Evolutionary conservation across 1,140 invertebrate genomes (phyloP), one percentile per base, ranked within the genome.

Genomic region (Dinoponera quadriceps): DNA sequence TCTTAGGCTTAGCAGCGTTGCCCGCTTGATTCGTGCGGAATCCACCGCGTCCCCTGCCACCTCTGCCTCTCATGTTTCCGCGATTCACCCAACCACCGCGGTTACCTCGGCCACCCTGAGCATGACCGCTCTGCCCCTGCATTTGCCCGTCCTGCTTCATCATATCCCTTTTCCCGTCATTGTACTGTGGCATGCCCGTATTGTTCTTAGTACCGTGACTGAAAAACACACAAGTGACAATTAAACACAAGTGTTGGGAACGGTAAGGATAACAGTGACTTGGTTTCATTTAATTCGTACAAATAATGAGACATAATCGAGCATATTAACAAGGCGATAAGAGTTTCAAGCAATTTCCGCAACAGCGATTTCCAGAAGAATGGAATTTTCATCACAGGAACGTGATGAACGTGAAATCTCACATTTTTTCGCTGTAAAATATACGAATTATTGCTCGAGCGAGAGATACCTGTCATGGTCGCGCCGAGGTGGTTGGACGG

Each of bases 1-100:
- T 97, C 93, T 96, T 96, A 72, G 94, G 91, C 77, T 95, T 93
- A 63, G 87, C 86, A 82, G 88, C 59, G 84, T 93, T 91, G 54
- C 92, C 91, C 25, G 88, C 83, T 84, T 92, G 91, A 89, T 91
- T 90, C 16, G 87, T 85, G 72, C 92, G 89, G 66, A 93, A 94
- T 78, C 85, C 91, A 86, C 91, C 91, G 63, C 93, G 89, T 55
- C 93, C 93, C 74, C 94, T 84, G 1, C 90, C 89, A 84, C 94
- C 90, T 68, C 92, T 88, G 81, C 94, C 82, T 83, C 94, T 94
- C 81, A 93, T 93, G 81, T 90, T 93, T 74, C 92, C 92, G 65
- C 91, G 94, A 80, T 89, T 92, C 63, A 92, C 91, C 92, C 92
- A 94, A 18, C 94, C 93, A 63, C 95, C 94, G 48, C 95, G 94